Base-by-base conservation (phyloP, 2,888 invertebrate genomes). In the Cephus rjabovi region DNA sequence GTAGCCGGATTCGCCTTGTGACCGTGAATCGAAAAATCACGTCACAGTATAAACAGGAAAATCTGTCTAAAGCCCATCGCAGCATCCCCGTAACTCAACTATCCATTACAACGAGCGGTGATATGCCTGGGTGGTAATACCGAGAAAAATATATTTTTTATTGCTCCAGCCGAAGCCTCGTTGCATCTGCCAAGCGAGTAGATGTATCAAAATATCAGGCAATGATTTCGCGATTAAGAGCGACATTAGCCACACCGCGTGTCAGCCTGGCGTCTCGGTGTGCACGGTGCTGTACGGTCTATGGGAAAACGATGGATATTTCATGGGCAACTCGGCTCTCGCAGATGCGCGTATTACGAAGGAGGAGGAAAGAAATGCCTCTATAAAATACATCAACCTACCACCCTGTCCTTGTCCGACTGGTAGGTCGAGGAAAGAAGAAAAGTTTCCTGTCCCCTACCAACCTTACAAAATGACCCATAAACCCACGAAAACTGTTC, bases 171-270 rank as follows among this genome's bases (percentile, higher is more conserved):
- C 23, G 23, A 56, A 2, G 23, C 23, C 9, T 56, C 56, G 56
- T 56, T 56, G 23, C 23, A 56, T 23, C 56, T 56, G 56, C 23
- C 15, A 23, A 23, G 9, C 56, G 56, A 56, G 56, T 56, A 23
- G 23, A 56, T 56, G 56, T 9, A 23, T 56, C 56, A 56, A 56
- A 56, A 56, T 15, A 56, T 56, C 23, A 56, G 56, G 56, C 56
- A 56, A 81, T 81, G 83, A 82, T 83, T 87, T 81, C 78, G 77
- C 83, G 81, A 82, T 86, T 83, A 83, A 23, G 82, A 82, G 81
- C 79, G 79, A 77, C 80, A 78, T 79, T 79, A 77, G 77, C 75
- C 77, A 56, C 0, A 56, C 9, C 23, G 23, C 23, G 56, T 56
- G 56, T 23, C 56, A 56, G 56, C 9, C 23, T 56, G 23, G 1